Evolutionary conservation across 2,797 vertebrate genomes (phyloP).

Genomic region (Oryzias dopingdopingensis): DNA sequence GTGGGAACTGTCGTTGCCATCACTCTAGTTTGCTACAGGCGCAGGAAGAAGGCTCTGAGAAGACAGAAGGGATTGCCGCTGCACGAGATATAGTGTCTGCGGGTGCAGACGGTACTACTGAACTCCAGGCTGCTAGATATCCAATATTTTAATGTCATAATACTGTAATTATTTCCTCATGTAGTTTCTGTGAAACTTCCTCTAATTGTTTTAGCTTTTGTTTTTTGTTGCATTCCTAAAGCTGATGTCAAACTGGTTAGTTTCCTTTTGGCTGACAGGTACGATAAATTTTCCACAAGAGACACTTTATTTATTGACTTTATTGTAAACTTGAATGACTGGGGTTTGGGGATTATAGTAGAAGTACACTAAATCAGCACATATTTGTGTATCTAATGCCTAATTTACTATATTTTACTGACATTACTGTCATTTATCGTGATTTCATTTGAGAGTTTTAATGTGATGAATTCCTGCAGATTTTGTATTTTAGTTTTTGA

Average conservation of each 20-base stretch:
- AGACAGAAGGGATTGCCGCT: slow-evolving; percentile 67
- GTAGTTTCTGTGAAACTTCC: slow-evolving; percentile 87
- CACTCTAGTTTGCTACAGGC: slow-evolving; percentile 74
- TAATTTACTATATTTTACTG: slow-evolving; percentile 58
- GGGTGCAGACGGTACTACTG: slow-evolving; percentile 9
- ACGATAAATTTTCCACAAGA: neutral
- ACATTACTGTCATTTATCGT: slow-evolving; percentile 44
- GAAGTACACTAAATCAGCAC: slow-evolving; percentile 28
- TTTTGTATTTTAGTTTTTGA: no score
- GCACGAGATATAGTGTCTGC: no score
- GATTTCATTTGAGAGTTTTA: slow-evolving; percentile 31
- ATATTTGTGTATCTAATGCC: slow-evolving; percentile 49
- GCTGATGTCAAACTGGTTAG: slow-evolving; percentile 42
- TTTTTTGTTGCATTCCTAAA: neutral
- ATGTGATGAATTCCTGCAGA: slow-evolving; percentile 11
- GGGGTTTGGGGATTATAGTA: no score
- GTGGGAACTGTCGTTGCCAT: slow-evolving; percentile 64
- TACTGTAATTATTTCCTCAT: slow-evolving; percentile 37
- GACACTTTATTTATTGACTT: no score
- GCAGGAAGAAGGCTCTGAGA: slow-evolving; percentile 43
- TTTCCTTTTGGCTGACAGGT: slow-evolving; percentile 16
- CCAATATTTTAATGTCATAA: slow-evolving; percentile 46
- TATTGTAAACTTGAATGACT: no score
- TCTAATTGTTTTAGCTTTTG: slow-evolving; percentile 9
- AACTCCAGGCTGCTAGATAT: slow-evolving; percentile 13